These are phyloP conservation scores for Alces alces DNA, from an alignment of 2,113 vertebrate genomes.

Conservation along the genomic window DNA sequence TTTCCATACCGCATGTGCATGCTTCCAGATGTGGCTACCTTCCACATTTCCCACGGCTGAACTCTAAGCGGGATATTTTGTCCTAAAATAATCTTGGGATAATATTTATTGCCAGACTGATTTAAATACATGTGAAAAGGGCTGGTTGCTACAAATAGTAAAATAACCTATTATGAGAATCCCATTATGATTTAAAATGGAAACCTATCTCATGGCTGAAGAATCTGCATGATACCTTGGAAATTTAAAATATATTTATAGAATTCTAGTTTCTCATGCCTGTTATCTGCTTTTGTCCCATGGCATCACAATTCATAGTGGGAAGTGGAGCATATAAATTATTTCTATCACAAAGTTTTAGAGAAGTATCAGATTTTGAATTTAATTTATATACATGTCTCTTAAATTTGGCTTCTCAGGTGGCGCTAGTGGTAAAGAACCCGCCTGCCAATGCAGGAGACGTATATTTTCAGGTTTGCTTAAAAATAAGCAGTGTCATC, in stretches of 20 bases:
- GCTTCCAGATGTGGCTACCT: neutral
- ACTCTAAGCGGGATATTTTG: neutral
- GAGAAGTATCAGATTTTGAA: neutral
- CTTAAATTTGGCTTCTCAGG: neutral
- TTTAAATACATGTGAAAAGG: neutral
- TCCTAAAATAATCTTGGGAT: neutral
- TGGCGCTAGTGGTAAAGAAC: neutral
- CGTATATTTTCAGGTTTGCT: neutral
- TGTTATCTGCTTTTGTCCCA: neutral
- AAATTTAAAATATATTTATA: neutral
- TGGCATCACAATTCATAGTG: neutral
- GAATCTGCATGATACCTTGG: neutral
- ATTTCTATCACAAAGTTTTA: neutral
- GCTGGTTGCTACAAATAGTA: neutral
- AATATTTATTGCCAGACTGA: slow-evolving; percentile 7
- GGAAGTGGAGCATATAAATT: neutral
- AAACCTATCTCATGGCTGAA: neutral
- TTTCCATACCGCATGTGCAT: neutral
- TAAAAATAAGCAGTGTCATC: neutral
- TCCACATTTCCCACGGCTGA: neutral
- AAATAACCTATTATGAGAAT: neutral
- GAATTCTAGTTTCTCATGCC: neutral
- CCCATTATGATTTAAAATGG: neutral
- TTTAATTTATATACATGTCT: neutral
- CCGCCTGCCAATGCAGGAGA: neutral